Conservation (phyloP, 2,888 invertebrate species). For the Xestia xanthographa region DNA sequence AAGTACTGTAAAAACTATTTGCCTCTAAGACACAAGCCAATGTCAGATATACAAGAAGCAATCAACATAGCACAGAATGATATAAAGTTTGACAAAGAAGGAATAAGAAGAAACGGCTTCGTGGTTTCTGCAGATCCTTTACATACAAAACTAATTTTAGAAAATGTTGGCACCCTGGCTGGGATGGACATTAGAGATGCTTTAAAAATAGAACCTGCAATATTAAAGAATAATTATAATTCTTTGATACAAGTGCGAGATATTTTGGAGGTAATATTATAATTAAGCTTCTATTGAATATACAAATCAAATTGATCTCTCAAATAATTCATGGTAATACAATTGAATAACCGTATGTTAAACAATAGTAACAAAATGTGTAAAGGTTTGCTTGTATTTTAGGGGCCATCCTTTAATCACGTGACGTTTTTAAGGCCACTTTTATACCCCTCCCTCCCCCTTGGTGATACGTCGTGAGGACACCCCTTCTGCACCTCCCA, state of each 20-base stretch:
- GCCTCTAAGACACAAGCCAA: slow-evolving; percentile 84
- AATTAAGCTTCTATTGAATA: neutral
- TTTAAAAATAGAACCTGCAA: slow-evolving; percentile 90
- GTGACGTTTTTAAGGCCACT: too few species aligned
- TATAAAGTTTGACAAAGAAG: slow-evolving; percentile 88
- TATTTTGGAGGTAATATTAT: slow-evolving; percentile 85
- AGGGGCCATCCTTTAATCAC: too few species aligned
- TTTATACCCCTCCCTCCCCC: too few species aligned
- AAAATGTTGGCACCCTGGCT: slow-evolving; percentile 88
- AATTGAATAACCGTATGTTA: neutral
- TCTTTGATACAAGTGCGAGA: slow-evolving; percentile 89
- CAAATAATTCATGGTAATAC: neutral
- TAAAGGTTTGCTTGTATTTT: neutral
- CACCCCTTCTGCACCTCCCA: too few species aligned
- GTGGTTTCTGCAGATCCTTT: slow-evolving; percentile 91
- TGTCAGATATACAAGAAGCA: slow-evolving; percentile 88
- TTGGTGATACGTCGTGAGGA: too few species aligned
- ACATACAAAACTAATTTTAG: slow-evolving; percentile 90
- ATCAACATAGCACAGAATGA: slow-evolving; percentile 89
- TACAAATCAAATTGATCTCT: neutral
- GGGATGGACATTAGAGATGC: slow-evolving; percentile 90
- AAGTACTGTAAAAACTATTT: slow-evolving; percentile 83
- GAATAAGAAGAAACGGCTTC: slow-evolving; percentile 91
- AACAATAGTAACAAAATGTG: neutral
- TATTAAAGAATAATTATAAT: slow-evolving; percentile 91